Base-by-base conservation (phyloP, 2,113 vertebrate species). In the Sinocyclocheilus rhinocerous region DNA sequence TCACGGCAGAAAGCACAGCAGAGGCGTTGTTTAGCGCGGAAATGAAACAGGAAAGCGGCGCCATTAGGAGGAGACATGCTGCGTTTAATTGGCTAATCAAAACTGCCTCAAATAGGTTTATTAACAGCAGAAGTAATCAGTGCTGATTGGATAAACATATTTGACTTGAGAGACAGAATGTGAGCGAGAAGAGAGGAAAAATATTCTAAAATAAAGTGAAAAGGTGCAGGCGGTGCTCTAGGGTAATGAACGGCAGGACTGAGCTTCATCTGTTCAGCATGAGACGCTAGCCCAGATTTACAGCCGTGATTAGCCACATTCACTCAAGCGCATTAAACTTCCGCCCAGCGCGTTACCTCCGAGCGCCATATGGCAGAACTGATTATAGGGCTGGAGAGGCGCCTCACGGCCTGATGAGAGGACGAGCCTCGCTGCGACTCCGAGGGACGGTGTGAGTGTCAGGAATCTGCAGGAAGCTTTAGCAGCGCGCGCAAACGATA, bases 1-100 rank as follows among this genome's bases (percentile, higher is more conserved):
- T 20, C 55, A 22, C 20, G 20, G 20, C 57, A n/a, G 20, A 59
- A 9, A 59, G 63, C 63, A 1, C 63, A 67, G 63, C 63, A 67
- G 24, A 67, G 63, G 57, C 36, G 33, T 39, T 20, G 8, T 69
- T 29, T 45, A 55, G 39, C 6, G 76, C 65, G 45, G 29, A 24
- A 50, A 63, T 45, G 72, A 67, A 80, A 79, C 70, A 10, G 82
- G 65, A 81, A 83, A 75, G 52, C 22, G 7, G 39, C 20, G 9
- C 45, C 77, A 76, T 80, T 73, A 88, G 76, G 22, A 16, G 45
- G 52, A 0, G 48, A 33, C 85, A 0, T 89, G 85, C 78, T 85
- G 85, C 7, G 29, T 85, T 76, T 89, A 78, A 89, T 89, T 89
- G 85, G 88, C 79, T 89, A 89, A 89, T 89, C 88, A 86, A 70